These are phyloP conservation scores for Bolborhynchus lineola DNA, from an alignment of 2,113 vertebrate species.

Conservation along the genomic window DNA sequence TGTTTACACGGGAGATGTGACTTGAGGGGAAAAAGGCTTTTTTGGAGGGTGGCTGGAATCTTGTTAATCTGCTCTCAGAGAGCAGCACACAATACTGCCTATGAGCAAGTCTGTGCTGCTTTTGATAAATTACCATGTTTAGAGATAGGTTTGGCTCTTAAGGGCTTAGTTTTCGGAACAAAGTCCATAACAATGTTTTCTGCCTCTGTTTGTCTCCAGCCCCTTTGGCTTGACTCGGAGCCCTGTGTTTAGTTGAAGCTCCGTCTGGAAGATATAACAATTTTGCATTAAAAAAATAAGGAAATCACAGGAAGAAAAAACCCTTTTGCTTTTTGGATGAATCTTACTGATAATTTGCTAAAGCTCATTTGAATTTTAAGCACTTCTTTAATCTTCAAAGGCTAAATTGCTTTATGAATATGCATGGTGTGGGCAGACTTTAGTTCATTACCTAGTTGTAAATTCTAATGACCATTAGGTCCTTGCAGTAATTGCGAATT, in stretches of 20 bases:
- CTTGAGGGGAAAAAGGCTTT: constrained; percentile 71
- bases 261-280: constrained; percentile 82
- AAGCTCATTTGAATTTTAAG: constrained; percentile 99
- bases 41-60: constrained; percentile 72
- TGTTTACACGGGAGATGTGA: constrained; percentile 79
- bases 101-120: constrained; percentile 79
- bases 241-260: constrained; percentile 79
- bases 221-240: constrained; percentile 81
- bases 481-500: constrained; percentile 99
- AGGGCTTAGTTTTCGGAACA: constrained; percentile 83
- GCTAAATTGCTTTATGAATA: constrained; percentile 99
- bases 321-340: constrained; percentile 91
- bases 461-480: constrained; percentile 99
- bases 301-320: constrained; percentile 87
- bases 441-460: constrained; percentile 99
- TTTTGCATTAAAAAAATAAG: constrained; percentile 85
- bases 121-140: constrained; percentile 85
- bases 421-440: constrained; percentile 99
- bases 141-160: constrained; percentile 82
- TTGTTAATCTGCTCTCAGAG: constrained; percentile 78
- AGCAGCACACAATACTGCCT: constrained; percentile 74
- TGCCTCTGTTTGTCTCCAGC: constrained; percentile 80
- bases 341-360: constrained; percentile 99
- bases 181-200: constrained; percentile 81
- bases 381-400: constrained; percentile 99